These are phyloP conservation scores for Pseudanteris insignis DNA, from an alignment of 2,888 invertebrate genomes.

Conservation along the genomic window DNA sequence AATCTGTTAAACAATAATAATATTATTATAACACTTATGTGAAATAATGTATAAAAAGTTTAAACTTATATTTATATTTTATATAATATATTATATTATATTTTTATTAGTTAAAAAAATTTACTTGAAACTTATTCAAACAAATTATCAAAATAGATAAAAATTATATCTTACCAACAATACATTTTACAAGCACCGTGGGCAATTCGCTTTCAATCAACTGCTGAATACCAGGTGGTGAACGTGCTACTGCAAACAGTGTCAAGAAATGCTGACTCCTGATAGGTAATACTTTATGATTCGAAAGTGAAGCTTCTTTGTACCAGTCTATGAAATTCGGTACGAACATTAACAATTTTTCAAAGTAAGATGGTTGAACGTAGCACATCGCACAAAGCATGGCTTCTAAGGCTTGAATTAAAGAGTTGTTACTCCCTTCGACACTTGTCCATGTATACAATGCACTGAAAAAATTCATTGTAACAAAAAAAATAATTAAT, in stretches of 20 bases:
- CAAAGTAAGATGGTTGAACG: conserved; percentile 81
- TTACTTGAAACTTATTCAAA: conserved; percentile 2
- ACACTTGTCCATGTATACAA: conserved; percentile 81
- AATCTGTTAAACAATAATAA: too few species aligned
- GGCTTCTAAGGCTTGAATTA: conserved; percentile 87
- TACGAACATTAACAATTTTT: conserved; percentile 72
- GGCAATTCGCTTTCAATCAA: conserved; percentile 82
- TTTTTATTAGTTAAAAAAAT: neutral
- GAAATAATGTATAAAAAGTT: too few species aligned
- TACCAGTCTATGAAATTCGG: conserved; percentile 69
- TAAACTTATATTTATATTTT: neutral
- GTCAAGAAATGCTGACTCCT: conserved; percentile 77
- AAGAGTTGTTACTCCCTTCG: conserved; percentile 75
- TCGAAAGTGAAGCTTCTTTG: conserved; percentile 69
- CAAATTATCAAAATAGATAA: conserved; percentile 1
- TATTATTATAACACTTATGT: too few species aligned
- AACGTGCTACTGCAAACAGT: conserved; percentile 82
- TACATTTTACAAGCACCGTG: conserved; percentile 72
- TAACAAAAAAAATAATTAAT: too few species aligned
- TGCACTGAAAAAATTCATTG: conserved; percentile 68
- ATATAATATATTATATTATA: neutral
- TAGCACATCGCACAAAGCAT: conserved; percentile 87
- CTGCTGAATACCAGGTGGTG: conserved; percentile 78
- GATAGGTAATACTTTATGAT: conserved; percentile 69
- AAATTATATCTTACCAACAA: conserved; percentile 62